Conservation (phyloP, 2,113 vertebrate species). For the Toxotes jaculatrix region DNA sequence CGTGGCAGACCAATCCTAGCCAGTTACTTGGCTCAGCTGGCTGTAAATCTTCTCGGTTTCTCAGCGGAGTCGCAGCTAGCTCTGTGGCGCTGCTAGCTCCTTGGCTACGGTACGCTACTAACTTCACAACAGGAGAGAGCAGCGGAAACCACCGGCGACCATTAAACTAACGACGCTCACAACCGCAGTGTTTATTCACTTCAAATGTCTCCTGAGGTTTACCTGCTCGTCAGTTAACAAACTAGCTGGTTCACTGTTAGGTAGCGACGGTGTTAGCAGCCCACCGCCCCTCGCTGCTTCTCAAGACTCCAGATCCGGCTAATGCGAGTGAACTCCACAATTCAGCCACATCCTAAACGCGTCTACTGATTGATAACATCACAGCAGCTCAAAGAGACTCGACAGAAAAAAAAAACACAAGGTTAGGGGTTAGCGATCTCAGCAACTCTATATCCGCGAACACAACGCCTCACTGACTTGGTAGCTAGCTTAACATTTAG, state of each 20-base stretch:
- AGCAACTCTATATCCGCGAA: constrained; percentile 9
- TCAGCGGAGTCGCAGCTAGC: constrained; percentile 43
- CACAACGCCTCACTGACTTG: constrained; percentile 39
- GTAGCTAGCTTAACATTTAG: constrained; percentile 47
- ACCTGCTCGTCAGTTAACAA: not conserved
- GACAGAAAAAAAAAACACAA: not conserved
- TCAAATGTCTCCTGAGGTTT: not conserved
- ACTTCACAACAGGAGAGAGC: not conserved
- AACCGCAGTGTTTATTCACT: not conserved
- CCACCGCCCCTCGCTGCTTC: constrained; percentile 59
- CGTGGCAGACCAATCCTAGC: constrained; percentile 14
- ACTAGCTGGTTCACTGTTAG: not conserved
- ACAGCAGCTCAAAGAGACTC: not conserved
- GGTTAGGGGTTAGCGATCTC: not conserved
- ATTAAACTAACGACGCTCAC: not conserved
- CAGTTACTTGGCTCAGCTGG: constrained; percentile 21
- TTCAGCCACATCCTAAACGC: not conserved
- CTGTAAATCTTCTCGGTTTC: constrained; percentile 14
- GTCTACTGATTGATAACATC: constrained; percentile 32
- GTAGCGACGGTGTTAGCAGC: constrained; percentile 24
- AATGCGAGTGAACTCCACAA: constrained; percentile 37
- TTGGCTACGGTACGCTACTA: not conserved
- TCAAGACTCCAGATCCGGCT: constrained; percentile 62
- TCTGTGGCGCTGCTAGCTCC: constrained; percentile 49
- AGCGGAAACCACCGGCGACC: not conserved